Percentiles rank a stretch among this genome's conserved stretches.
Conservation (phyloP, 2,797 vertebrate genomes). For the Gadopsis bispinosus region DNA sequence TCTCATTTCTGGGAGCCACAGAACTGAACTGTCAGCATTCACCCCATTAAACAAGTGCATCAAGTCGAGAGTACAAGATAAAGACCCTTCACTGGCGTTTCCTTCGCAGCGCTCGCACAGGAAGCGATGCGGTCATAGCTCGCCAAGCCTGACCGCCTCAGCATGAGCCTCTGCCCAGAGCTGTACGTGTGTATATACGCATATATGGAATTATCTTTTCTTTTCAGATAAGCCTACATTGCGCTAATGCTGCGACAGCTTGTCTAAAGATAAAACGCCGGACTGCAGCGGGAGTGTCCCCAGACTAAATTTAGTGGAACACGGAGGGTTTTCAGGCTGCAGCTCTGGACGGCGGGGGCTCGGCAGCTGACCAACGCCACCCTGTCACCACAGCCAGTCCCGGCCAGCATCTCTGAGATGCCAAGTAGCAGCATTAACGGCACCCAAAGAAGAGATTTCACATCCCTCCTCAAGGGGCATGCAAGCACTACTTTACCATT, state of each 20-base stretch:
- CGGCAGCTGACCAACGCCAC: constrained; percentile 17
- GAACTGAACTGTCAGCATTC: background rate
- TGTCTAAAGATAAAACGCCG: constrained; percentile 44
- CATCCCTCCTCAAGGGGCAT: background rate
- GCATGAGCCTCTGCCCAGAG: constrained; percentile 23
- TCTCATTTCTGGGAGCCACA: background rate
- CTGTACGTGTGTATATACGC: constrained; percentile 2
- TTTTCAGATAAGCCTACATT: constrained; percentile 48
- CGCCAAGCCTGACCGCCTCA: constrained; percentile 16
- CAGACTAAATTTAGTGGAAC: constrained; percentile 29
- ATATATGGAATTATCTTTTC: constrained; percentile 27
- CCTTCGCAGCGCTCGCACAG: constrained; percentile 11
- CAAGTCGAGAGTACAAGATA: background rate
- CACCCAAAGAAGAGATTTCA: constrained; percentile 2
- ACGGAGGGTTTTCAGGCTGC: constrained; percentile 4
- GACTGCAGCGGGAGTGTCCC: constrained; percentile 1
- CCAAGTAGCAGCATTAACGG: constrained; percentile 3
- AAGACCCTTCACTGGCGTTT: constrained; percentile 4
- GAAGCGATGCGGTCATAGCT: constrained; percentile 2
- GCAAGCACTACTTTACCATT: background rate
- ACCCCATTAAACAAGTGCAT: background rate
- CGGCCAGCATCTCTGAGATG: constrained; percentile 10
- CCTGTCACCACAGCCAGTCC: constrained; percentile 51
- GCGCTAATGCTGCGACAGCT: constrained; percentile 27
- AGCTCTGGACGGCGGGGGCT: constrained; percentile 1